These are phyloP conservation scores for Aphrocallistes beatrix DNA, from an alignment of 37 sponge, comb jelly and placozoan species.

Conservation along the genomic window DNA sequence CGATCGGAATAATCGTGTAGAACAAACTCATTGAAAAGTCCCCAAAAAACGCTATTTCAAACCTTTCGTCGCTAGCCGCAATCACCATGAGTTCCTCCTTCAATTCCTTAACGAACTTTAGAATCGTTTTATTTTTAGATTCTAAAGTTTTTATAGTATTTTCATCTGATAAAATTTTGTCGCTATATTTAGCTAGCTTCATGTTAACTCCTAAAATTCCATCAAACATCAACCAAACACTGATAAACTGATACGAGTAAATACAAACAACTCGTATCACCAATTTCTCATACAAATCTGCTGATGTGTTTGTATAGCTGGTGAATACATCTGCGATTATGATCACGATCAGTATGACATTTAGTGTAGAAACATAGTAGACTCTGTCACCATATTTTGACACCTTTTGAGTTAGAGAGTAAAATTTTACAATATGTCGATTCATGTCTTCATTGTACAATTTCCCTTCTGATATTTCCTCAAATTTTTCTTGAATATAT, in stretches of 20 bases:
- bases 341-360: not conserved
- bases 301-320: not conserved
- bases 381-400: not conserved
- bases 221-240: not conserved
- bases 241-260: not conserved
- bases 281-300: not conserved
- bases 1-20: not conserved
- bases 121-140: not conserved
- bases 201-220: not conserved
- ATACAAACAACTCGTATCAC: not conserved
- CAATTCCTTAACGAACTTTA: not conserved
- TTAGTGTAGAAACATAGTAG: not conserved
- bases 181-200: not conserved
- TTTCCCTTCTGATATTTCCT: not conserved
- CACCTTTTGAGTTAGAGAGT: not conserved
- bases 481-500: not conserved
- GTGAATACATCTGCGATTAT: not conserved
- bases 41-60: not conserved
- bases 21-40: not conserved
- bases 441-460: no score
- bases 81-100: not conserved
- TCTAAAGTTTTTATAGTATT: not conserved
- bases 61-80: not conserved
- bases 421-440: not conserved
- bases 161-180: not conserved